Percentiles rank a stretch among this genome's conserved stretches.
These are phyloP conservation scores for Neotoma lepida DNA, from an alignment of 2,113 vertebrate genomes.

Conservation along the genomic window DNA sequence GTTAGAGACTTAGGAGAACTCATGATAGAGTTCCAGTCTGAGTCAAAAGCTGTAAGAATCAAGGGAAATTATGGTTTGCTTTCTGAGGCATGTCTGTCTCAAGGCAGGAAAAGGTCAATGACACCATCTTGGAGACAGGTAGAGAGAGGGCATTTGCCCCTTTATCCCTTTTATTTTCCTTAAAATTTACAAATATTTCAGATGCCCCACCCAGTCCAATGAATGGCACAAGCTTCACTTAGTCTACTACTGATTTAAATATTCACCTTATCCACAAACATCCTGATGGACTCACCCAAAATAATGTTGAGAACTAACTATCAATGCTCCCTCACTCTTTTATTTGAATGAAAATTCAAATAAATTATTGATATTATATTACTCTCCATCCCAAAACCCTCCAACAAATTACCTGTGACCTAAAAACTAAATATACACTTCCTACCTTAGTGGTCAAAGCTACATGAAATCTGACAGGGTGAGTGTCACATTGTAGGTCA, in stretches of 20 bases:
- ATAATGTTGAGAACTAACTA: background rate
- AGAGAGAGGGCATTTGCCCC: background rate
- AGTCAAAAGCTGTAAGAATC: background rate
- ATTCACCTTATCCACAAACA: background rate
- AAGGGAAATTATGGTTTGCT: background rate
- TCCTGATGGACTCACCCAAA: background rate
- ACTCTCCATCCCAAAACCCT: background rate
- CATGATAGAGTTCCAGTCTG: background rate
- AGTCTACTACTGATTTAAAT: background rate
- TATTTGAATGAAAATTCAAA: background rate
- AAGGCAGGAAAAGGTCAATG: background rate
- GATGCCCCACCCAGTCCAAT: background rate
- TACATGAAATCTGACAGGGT: background rate
- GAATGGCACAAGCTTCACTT: background rate
- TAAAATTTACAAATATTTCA: background rate
- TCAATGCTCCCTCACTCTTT: background rate
- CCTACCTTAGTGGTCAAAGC: background rate
- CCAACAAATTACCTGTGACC: background rate
- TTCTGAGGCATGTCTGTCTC: background rate
- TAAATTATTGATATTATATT: background rate
- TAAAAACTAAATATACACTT: background rate
- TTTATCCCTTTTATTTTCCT: background rate
- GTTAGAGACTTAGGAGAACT: background rate
- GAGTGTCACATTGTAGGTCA: background rate
- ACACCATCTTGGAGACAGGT: background rate